phyloP scores from a whole-genome alignment of 2,113 vertebrate genomes.

The Grus americana region DNA sequence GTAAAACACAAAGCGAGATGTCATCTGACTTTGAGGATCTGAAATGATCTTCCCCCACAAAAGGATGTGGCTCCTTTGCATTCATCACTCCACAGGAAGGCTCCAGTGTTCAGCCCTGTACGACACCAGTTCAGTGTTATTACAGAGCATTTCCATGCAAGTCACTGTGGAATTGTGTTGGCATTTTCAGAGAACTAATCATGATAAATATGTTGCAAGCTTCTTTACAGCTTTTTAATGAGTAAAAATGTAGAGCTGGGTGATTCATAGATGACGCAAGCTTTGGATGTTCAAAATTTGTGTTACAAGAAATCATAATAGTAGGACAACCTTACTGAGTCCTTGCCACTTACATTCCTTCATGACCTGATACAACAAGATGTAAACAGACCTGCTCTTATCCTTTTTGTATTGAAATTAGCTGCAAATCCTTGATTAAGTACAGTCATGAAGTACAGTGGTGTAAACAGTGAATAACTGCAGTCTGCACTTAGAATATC shows the following conservation, averaged over 20 bases:
- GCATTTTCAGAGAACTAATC: slow-evolving; percentile 26
- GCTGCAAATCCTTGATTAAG: neutral
- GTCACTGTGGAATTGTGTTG: neutral
- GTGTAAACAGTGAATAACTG: neutral
- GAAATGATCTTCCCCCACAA: neutral
- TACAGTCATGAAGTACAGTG: neutral
- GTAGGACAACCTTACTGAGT: neutral
- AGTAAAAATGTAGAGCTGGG: neutral
- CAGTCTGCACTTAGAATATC: neutral
- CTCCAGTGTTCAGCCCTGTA: neutral
- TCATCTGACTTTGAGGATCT: neutral
- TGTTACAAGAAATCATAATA: neutral
- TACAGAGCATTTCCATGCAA: neutral
- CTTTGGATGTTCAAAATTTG: neutral
- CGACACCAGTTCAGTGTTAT: neutral
- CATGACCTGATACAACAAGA: neutral
- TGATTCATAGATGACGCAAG: neutral
- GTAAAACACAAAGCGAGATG: neutral
- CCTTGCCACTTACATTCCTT: neutral
- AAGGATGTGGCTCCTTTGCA: neutral
- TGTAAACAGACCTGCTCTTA: neutral
- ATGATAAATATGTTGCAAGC: neutral
- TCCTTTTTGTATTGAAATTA: neutral
- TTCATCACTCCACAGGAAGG: neutral
- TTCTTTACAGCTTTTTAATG: neutral